Evolutionary conservation across 2,113 vertebrate species (phyloP).

Genomic region (Myocastor coypus): DNA sequence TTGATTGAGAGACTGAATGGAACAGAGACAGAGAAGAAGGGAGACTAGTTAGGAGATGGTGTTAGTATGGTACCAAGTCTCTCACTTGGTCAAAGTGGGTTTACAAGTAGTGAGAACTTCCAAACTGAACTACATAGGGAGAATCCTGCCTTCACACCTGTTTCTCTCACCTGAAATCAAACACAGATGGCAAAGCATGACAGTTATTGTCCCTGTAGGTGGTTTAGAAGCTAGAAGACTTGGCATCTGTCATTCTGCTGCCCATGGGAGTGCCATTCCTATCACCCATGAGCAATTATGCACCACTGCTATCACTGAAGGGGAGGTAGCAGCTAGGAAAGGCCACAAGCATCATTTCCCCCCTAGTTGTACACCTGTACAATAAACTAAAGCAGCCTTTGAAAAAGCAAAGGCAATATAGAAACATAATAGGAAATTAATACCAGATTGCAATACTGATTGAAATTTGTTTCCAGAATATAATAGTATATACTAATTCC

Average conservation of each 20-base stretch:
- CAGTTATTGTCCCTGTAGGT: too few relatives aligned
- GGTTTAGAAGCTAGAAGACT: not conserved
- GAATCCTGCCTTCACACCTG: not conserved
- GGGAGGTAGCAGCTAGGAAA: not conserved
- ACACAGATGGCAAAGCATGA: not conserved
- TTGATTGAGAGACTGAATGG: not conserved
- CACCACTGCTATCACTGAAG: not conserved
- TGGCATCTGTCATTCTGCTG: not conserved
- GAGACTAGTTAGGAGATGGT: not conserved
- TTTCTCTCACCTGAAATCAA: not conserved
- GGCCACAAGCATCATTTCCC: not conserved
- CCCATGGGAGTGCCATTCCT: not conserved
- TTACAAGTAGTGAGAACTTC: not conserved
- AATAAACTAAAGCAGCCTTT: constrained; percentile 5
- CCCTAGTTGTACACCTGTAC: not conserved
- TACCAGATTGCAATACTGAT: not conserved
- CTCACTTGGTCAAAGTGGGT: not conserved
- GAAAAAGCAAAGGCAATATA: not conserved
- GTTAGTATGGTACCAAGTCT: not conserved
- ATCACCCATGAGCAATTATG: accelerated
- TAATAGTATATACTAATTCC: not conserved
- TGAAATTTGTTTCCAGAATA: not conserved
- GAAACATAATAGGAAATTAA: constrained; percentile 14
- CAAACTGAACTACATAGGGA: not conserved
- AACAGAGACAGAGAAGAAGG: not conserved